Base-by-base conservation (phyloP, 2,113 vertebrate genomes). In the Pimephales promelas region DNA sequence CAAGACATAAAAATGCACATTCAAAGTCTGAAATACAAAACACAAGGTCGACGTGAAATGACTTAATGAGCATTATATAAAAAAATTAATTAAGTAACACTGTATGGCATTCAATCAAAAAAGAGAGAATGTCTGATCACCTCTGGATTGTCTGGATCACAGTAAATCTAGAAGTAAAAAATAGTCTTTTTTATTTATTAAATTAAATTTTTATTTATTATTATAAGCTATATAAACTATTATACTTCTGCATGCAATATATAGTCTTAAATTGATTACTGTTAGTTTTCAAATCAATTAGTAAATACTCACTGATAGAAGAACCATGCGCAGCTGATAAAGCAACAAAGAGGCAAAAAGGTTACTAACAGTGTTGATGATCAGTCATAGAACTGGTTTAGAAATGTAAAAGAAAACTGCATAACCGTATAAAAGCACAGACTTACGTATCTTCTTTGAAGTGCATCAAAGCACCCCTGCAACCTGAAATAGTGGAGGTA, bases 371-470 rank as follows among this genome's bases (percentile, higher is more conserved):
- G 56, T 43, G 22, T 70, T 54, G 3, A 68, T 8, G 18, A 54
- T 20, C 6, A 22, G 52, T 22, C 36, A 82, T 68, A 20, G 24
- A 11, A 10, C 20, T 73, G 14, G 36, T 45, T 45, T 36, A 71
- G 66, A 36, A n/a, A 43, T 5, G 26, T 45, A 13, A 83, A 52
- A 75, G 49, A 52, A 59, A 61, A 24, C 4, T 62, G 5, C 31
- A 34, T 1, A 68, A 49, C 1, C 52, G 3, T 36, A 9, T 56
- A 11, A 70, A 80, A 64, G 22, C 83, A 68, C 16, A 83, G 26
- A 97, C 97, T 98, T 93, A 99, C 98, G 1, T 97, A 99, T 95
- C 96, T 98, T 89, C 92, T 97, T 91, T 98, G 94, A 86, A 99
- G 94, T 88, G 97, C 98, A 89, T 99, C 97, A 82, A 98, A 98